phyloP scores from a whole-genome alignment of 37 sponge, comb jelly and placozoan genomes.

The Crambe crambe region DNA sequence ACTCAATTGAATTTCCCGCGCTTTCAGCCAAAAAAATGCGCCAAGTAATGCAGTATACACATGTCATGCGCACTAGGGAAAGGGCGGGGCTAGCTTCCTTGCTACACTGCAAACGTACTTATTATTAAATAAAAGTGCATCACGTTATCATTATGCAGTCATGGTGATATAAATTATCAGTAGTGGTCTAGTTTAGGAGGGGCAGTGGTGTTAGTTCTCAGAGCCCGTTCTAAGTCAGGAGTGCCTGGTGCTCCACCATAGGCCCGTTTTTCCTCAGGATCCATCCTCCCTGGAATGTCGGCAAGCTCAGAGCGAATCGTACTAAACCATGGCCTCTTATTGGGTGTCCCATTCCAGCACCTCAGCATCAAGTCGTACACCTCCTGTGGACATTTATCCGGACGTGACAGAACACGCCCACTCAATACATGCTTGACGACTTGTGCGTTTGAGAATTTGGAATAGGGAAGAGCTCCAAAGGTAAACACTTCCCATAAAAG shows the following conservation, averaged over 20 bases:
- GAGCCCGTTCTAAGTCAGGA: background rate
- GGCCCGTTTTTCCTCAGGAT: background rate
- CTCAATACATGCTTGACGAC: conserved; percentile 37
- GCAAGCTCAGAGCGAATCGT: conserved; percentile 11
- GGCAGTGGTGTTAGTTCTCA: too few relatives aligned
- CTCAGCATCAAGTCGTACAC: conserved; percentile 42
- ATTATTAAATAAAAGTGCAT: too few relatives aligned
- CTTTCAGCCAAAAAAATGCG: too few relatives aligned
- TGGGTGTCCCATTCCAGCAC: conserved; percentile 56
- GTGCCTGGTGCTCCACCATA: background rate
- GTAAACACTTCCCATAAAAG: conserved; percentile 68
- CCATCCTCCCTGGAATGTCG: background rate
- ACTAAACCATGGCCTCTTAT: conserved; percentile 33
- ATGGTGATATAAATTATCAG: too few relatives aligned
- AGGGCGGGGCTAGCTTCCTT: too few relatives aligned
- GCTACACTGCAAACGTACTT: too few relatives aligned
- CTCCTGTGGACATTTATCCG: conserved; percentile 39
- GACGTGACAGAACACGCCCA: conserved; percentile 15
- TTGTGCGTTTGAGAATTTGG: conserved; percentile 42
- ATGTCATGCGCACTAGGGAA: too few relatives aligned
- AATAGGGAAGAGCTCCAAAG: conserved; percentile 52
- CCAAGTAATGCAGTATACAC: too few relatives aligned
- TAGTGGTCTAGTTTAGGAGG: too few relatives aligned
- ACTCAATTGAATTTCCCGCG: too few relatives aligned
- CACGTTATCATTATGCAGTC: too few relatives aligned